A percentile compares a stretch with the other conserved stretches of the same genome.
Evolutionary conservation across 2,797 vertebrate species (phyloP).

Genomic region (Alcedo quadribrachys): DNA sequence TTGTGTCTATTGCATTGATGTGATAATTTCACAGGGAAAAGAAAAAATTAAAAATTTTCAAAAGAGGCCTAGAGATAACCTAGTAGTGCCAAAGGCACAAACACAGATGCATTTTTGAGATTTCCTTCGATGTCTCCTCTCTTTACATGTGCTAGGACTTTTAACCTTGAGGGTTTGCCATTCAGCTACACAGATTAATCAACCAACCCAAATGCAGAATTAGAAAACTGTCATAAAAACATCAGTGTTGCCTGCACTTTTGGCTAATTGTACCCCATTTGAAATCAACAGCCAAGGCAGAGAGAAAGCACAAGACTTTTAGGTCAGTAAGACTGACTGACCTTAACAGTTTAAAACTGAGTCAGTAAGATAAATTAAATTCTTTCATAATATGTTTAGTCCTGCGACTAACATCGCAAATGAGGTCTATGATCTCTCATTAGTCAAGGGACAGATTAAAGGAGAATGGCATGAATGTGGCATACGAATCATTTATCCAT

Average conservation of each 20-base stretch:
- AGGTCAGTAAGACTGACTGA: background rate
- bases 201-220: background rate
- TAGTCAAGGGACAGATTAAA: slow-evolving; percentile 21
- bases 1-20: background rate
- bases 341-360: background rate
- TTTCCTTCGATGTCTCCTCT: background rate
- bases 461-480: background rate
- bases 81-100: background rate
- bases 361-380: background rate
- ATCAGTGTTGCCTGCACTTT: background rate
- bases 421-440: slow-evolving; percentile 13
- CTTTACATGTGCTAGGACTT: background rate
- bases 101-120: background rate
- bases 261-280: background rate
- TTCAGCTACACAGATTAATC: background rate
- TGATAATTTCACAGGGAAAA: background rate
- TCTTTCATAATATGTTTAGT: background rate
- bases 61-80: background rate
- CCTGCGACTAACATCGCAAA: slow-evolving; percentile 5
- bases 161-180: background rate
- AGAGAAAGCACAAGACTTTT: background rate
- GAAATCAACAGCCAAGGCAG: slow-evolving; percentile 4
- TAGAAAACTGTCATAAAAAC: background rate
- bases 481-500: background rate
- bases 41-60: background rate